These are phyloP conservation scores for Merops nubicus DNA, from an alignment of 2,113 vertebrate genomes.

Conservation along the genomic window DNA sequence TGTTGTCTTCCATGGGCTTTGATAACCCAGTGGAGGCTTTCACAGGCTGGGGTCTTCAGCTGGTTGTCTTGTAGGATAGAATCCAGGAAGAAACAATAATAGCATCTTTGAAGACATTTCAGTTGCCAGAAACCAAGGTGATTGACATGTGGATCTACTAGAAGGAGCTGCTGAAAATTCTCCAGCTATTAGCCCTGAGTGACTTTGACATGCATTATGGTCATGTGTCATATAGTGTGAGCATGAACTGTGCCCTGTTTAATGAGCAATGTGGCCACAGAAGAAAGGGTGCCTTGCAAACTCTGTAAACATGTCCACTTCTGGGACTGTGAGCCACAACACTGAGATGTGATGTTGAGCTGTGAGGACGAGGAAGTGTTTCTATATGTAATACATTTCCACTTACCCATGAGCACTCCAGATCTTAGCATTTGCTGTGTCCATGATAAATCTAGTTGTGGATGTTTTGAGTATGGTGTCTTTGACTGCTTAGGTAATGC, in stretches of 20 bases:
- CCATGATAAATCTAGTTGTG: not conserved
- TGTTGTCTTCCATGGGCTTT: not conserved
- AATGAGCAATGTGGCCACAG: not conserved
- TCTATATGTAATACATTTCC: not conserved
- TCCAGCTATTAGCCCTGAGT: not conserved
- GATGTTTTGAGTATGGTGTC: not conserved
- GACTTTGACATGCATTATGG: not conserved
- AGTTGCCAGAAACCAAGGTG: not conserved
- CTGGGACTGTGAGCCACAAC: not conserved
- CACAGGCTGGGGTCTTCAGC: not conserved
- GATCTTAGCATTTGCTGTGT: not conserved
- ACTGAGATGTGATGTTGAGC: not conserved
- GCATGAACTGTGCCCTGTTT: not conserved
- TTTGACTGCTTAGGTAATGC: not conserved
- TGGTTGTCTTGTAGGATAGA: not conserved
- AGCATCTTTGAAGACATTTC: not conserved
- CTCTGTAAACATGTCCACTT: not conserved
- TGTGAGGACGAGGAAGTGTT: not conserved
- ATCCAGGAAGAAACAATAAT: not conserved
- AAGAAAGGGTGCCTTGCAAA: not conserved
- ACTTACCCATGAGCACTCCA: not conserved
- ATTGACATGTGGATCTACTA: not conserved
- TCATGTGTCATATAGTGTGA: not conserved
- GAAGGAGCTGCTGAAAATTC: not conserved
- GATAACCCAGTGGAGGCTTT: not conserved